These are phyloP conservation scores for Glaucidium brasilianum DNA, from an alignment of 2,113 vertebrate species.

Conservation along the genomic window DNA sequence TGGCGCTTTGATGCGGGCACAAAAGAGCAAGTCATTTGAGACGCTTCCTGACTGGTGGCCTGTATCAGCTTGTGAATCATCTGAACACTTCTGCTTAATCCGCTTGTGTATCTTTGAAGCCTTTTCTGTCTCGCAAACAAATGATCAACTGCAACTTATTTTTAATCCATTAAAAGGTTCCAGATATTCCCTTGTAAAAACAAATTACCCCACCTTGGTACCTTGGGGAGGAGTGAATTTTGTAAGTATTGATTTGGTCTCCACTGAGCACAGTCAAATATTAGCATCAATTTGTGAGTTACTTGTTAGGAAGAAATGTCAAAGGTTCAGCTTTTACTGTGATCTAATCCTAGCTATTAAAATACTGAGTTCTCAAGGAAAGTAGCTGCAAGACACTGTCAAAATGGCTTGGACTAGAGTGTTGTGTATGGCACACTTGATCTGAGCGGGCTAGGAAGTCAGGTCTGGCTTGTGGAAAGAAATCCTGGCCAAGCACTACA, in stretches of 20 bases:
- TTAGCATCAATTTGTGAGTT: constrained; percentile 13
- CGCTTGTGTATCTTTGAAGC: constrained; percentile 46
- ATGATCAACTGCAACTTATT: constrained; percentile 51
- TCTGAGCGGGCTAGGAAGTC: not conserved
- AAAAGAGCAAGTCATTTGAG: constrained; percentile 35
- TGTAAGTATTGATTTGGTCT: not conserved
- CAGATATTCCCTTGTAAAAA: constrained; percentile 22
- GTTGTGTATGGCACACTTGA: not conserved
- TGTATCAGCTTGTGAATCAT: constrained; percentile 5
- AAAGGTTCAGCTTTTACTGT: constrained; percentile 6
- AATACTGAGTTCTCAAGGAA: not conserved
- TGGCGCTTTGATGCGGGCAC: constrained; percentile 10
- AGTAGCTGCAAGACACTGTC: not conserved
- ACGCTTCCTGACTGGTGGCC: constrained; percentile 41
- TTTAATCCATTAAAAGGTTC: constrained; percentile 61
- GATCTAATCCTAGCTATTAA: constrained; percentile 19
- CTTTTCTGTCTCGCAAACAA: constrained; percentile 53
- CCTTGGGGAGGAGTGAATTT: not conserved
- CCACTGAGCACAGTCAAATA: not conserved
- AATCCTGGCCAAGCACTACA: not conserved
- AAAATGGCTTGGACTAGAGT: not conserved
- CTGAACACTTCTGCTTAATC: constrained; percentile 15
- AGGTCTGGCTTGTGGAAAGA: fast-evolving
- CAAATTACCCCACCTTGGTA: not conserved
- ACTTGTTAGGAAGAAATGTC: constrained; percentile 1